Conservation (phyloP, 2,888 invertebrate genomes). For the Clivina fossor region DNA sequence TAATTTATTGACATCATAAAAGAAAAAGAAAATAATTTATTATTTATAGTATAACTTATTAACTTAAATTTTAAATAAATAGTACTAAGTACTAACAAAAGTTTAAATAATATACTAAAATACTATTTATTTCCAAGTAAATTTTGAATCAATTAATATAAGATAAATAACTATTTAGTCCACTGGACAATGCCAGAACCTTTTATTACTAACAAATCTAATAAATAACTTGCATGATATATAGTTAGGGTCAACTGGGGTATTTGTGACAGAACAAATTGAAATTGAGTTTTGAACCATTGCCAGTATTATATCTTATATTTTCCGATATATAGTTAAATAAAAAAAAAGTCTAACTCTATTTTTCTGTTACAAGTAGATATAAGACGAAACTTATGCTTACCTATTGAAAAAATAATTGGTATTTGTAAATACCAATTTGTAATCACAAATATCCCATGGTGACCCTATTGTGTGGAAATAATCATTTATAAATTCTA, state of each 20-base stretch:
- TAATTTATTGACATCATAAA: too few relatives aligned
- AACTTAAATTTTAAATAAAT: not conserved
- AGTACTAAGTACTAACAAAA: not conserved
- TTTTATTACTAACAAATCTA: not conserved
- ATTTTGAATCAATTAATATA: conserved; percentile 5
- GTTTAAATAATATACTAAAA: not conserved
- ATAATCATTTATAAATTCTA: not conserved
- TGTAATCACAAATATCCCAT: not conserved
- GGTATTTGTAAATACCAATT: not conserved
- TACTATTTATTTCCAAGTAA: conserved; percentile 8
- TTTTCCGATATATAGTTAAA: too few relatives aligned
- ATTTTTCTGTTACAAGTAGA: too few relatives aligned
- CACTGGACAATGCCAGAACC: not conserved
- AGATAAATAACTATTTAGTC: not conserved
- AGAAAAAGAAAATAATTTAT: too few relatives aligned
- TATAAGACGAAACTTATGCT: too few relatives aligned
- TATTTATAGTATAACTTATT: too few relatives aligned
- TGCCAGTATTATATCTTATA: too few relatives aligned
- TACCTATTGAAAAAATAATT: too few relatives aligned
- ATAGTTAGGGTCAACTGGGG: too few relatives aligned
- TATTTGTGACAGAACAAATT: too few relatives aligned
- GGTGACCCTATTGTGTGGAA: conserved; percentile 4
- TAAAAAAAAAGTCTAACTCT: too few relatives aligned
- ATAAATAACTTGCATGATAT: conserved; percentile 10
- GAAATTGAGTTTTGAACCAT: too few relatives aligned